Evolutionary conservation across 2,888 invertebrate genomes (phyloP), one percentile per base, ranked within the genome.

Genomic region (Heliconius aoede): DNA sequence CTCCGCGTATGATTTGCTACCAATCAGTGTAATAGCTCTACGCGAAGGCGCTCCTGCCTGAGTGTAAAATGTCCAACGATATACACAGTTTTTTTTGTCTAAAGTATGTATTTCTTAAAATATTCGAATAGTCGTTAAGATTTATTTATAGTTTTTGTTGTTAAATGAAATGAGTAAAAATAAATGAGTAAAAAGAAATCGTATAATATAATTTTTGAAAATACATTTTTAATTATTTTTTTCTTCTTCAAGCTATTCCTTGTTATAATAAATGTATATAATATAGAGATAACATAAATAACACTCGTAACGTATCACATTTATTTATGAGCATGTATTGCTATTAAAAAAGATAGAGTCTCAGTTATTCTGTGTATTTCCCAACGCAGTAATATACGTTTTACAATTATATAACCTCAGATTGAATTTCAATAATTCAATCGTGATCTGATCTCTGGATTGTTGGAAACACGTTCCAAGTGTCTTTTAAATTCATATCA

Each of bases 11-110:
- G 84, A 86, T 84, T 85, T 84, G 87, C 88, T 84, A 85, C 87
- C 86, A 87, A 88, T 88, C 88, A 86, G 76, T 82, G 84, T 88
- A 88, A 88, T 88, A 80, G 84, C 85, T 80, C 71, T 76, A 73
- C 65, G 32, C 26, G 73, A 55, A 51, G 51, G 46, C 58, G 69
- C 73, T 51, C 74, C 77, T 78, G 64, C 79, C 64, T n/a, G n/a
- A 69, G 77, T 75, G 76, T 68, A 76, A 61, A 60, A 61, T 72
- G 60, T 60, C 51, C 30, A 69, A 15, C 13, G 51, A 30, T 36
- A 60, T 24, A 72, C 11, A 21, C 4, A 51, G 9, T 36, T 36
- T 32, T 65, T 36, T 65, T 7, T 24, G 11, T 46, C 7, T 46
- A 18, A 7, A 46, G 46, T 46, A 18, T 46, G 46, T 18, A 18